Base-by-base conservation (phyloP, 2,113 vertebrate species). In the Ctenomys sociabilis region DNA sequence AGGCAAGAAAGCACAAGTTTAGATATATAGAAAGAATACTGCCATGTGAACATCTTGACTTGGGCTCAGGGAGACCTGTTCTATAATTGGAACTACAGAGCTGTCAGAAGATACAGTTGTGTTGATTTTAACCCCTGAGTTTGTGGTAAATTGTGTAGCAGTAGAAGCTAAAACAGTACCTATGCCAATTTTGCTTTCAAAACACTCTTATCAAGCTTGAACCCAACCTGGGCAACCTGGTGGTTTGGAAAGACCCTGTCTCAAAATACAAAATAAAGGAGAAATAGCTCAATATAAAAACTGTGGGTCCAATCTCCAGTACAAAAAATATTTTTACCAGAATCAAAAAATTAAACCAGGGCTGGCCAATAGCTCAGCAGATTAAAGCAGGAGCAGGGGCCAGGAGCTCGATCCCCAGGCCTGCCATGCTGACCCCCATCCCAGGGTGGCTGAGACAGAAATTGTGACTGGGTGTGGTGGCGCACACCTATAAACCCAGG, bases 291-390 rank as follows among this genome's bases (percentile, higher is more conserved):
- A 49, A 5, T 75, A n/a, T 75, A 7, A 43, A 37, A 40, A 43
- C 72, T 37, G 7, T 43, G 22, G 72, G 72, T 75, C 26, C 14
- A 73, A 28, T 77, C 26, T 7, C 24, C 11, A 45, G 40, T 45
- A 77, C 24, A 77, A 49, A 49, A 8, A 78, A 77, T n/a, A 35
- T 70, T 85, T 95, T n/a, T 63, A 81, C 85, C 30, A 80, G 26
- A 82, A 92, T 66, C 49, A 77, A 11, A 9, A 94, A 95, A 90
- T n/a, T n/a, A n/a, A n/a, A n/a, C n/a, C n/a, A n/a, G n/a, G n/a
- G n/a, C 49, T 49, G 49, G 49, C 49, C 49, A 49, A 49, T 49
- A 49, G 12, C 49, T 49, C 49, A 49, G 49, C 9, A 11, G 49
- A 49, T 49, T 49, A 49, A 49, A 49, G 49, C 49, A 49, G 49